Conservation (phyloP, 2,888 invertebrate species). For the Aricia artaxerxes region DNA sequence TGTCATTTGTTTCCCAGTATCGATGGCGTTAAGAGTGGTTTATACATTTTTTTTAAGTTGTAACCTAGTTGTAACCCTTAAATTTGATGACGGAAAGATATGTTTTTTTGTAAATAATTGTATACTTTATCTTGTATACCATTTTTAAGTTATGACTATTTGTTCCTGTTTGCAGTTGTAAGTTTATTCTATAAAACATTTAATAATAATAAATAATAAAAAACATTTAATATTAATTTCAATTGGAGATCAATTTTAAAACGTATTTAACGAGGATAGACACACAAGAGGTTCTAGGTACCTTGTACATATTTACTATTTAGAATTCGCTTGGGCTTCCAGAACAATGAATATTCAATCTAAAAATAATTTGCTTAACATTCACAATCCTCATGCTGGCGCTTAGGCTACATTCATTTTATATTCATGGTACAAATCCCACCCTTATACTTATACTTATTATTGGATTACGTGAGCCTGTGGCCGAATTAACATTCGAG, state of each 20-base stretch:
- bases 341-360: slow-evolving; percentile 9
- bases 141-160: not conserved
- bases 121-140: not conserved
- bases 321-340: not conserved
- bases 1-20: slow-evolving; percentile 24
- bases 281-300: not conserved
- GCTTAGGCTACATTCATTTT: slow-evolving; percentile 1
- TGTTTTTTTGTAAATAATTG: not conserved
- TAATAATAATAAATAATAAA: too few species aligned
- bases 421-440: not conserved
- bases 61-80: not conserved
- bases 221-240: too few species aligned
- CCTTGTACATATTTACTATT: not conserved
- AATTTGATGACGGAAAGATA: not conserved
- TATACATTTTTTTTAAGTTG: not conserved
- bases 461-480: not conserved
- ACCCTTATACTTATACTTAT: not conserved
- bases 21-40: not conserved
- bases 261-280: too few species aligned
- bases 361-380: slow-evolving; percentile 16
- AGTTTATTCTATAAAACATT: not conserved
- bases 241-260: too few species aligned
- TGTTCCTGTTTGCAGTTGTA: not conserved
- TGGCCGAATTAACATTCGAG: too few species aligned
- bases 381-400: slow-evolving; percentile 3